Evolutionary conservation across 2,113 vertebrate genomes (phyloP).

Genomic region (Pipa parva): DNA sequence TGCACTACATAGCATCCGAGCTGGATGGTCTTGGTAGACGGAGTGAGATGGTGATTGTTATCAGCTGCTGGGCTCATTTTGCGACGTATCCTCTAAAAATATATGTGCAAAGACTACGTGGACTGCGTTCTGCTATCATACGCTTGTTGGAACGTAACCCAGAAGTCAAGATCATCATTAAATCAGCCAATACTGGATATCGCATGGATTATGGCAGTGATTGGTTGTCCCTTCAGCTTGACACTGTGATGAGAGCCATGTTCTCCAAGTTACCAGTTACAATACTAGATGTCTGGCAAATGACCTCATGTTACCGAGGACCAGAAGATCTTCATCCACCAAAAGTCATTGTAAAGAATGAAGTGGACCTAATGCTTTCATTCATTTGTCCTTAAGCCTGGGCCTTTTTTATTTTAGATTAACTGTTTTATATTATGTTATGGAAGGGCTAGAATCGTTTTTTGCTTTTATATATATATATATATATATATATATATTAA

Average conservation of each 20-base stretch:
- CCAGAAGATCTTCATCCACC: constrained; percentile 39
- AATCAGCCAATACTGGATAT: constrained; percentile 48
- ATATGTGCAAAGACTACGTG: constrained; percentile 23
- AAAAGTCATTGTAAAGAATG: constrained; percentile 24
- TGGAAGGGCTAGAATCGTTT: too few relatives aligned
- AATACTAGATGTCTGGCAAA: constrained; percentile 49
- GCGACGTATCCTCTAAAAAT: constrained; percentile 41
- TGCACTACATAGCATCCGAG: constrained; percentile 42
- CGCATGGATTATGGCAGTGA: constrained; percentile 41
- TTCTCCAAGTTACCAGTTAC: constrained; percentile 42
- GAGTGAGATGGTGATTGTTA: constrained; percentile 39
- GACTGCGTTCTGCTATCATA: constrained; percentile 33
- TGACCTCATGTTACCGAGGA: constrained; percentile 44
- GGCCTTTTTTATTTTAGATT: too few relatives aligned
- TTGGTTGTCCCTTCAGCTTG: constrained; percentile 46
- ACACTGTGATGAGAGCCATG: constrained; percentile 44
- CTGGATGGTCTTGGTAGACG: constrained; percentile 34
- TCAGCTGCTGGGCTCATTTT: constrained; percentile 45
- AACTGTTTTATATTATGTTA: too few relatives aligned
- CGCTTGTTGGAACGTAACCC: constrained; percentile 41
- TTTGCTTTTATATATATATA: too few relatives aligned
- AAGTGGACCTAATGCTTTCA: constrained; percentile 43
- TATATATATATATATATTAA: too few relatives aligned
- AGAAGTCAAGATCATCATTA: constrained; percentile 43
- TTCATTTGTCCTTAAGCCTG: constrained; percentile 46